These are phyloP conservation scores for Dryobates pubescens DNA, from an alignment of 2,797 vertebrate genomes.

Conservation along the genomic window DNA sequence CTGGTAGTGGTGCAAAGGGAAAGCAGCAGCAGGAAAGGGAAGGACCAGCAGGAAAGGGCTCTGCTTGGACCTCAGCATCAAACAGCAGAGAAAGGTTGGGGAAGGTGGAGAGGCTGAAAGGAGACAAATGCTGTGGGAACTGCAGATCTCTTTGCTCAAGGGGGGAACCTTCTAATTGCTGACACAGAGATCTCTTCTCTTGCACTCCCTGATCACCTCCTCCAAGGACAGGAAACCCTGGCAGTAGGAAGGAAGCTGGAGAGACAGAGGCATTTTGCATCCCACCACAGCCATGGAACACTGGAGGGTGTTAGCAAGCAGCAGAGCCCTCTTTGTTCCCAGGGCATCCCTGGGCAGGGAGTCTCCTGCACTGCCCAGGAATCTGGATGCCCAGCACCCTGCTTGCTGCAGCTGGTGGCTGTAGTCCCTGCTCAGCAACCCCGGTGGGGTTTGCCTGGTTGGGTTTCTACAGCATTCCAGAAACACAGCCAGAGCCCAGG, in stretches of 20 bases:
- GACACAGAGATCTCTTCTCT: neutral
- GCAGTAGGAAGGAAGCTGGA: neutral
- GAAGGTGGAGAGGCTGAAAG: neutral
- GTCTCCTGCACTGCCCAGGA: neutral
- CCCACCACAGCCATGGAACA: neutral
- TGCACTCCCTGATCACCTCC: neutral
- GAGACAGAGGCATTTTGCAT: neutral
- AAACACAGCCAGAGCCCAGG: neutral
- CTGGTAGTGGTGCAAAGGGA: neutral
- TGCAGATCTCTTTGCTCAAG: neutral
- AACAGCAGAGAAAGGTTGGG: neutral
- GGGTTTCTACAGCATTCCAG: neutral
- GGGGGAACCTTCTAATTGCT: neutral
- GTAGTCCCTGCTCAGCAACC: neutral
- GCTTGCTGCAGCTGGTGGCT: neutral
- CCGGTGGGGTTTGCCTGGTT: neutral
- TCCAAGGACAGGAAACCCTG: neutral
- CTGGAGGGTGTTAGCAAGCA: neutral
- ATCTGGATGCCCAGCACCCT: neutral
- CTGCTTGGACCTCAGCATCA: neutral
- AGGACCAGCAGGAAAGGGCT: neutral
- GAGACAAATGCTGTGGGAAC: neutral
- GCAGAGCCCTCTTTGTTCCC: neutral
- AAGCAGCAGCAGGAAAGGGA: neutral
- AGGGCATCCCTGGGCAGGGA: neutral